These are phyloP conservation scores for Sialia sialis DNA, from an alignment of 2,113 vertebrate genomes.

Conservation along the genomic window DNA sequence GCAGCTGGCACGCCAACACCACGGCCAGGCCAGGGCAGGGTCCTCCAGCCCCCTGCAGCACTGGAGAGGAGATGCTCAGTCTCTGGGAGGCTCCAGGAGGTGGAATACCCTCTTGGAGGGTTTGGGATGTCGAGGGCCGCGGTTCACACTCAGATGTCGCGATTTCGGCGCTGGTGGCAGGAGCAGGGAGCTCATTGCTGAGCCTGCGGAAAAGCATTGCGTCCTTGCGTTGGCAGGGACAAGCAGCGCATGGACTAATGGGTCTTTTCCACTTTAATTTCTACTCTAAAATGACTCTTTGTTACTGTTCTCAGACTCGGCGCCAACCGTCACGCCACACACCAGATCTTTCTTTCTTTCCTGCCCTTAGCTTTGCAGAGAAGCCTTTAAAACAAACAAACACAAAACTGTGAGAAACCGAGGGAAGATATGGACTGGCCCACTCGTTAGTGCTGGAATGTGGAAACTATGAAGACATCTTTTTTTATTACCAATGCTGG, in stretches of 20 bases:
- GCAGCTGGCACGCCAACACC: fast-evolving
- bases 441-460: constrained; percentile 67
- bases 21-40: fast-evolving
- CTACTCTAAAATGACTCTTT: constrained; percentile 41
- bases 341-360: constrained; percentile 18
- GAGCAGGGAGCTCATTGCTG: background rate
- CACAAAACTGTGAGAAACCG: constrained; percentile 73
- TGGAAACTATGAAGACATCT: constrained; percentile 75
- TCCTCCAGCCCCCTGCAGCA: fast-evolving
- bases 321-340: background rate
- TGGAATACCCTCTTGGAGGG: fast-evolving
- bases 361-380: constrained; percentile 42
- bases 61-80: background rate
- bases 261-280: constrained; percentile 65
- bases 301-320: constrained; percentile 43
- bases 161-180: background rate
- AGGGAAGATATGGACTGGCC: constrained; percentile 66
- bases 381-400: constrained; percentile 74
- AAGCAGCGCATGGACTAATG: background rate
- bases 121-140: fast-evolving
- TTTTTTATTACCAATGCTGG: constrained; percentile 71
- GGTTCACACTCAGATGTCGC: fast-evolving
- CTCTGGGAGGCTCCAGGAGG: background rate
- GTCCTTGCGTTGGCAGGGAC: background rate
- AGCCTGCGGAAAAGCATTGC: background rate